Conservation (phyloP, 2,888 invertebrate species). For the Mesoligia furuncula region DNA sequence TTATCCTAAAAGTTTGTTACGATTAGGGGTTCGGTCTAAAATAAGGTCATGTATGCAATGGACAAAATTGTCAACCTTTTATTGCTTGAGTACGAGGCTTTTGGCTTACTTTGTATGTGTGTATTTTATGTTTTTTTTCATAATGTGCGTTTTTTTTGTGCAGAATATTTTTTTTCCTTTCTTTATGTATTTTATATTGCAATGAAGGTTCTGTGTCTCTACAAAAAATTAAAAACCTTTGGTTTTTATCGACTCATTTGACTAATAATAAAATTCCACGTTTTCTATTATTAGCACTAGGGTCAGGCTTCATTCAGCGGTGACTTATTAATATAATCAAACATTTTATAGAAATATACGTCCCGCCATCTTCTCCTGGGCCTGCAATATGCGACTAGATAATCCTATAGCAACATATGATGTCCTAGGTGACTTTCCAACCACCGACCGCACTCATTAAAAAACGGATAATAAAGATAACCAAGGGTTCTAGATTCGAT, state of each 20-base stretch:
- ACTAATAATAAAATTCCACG: neutral
- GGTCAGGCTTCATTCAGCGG: neutral
- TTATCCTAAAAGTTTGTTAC: constrained; percentile 30
- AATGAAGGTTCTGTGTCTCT: neutral
- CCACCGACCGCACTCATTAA: neutral
- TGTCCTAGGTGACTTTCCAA: neutral
- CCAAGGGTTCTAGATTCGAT: constrained; percentile 49
- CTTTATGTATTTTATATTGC: constrained; percentile 15
- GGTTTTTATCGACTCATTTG: neutral
- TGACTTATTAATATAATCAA: neutral
- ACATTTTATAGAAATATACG: neutral
- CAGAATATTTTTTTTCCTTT: too few species aligned
- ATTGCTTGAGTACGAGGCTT: neutral
- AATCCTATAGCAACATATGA: neutral
- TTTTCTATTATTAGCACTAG: neutral
- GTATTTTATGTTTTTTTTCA: neutral
- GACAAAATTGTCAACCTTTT: neutral
- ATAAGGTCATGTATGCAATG: constrained; percentile 17
- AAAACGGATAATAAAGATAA: constrained; percentile 34
- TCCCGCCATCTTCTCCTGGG: too few species aligned
- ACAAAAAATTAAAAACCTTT: neutral
- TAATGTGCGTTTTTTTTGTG: neutral
- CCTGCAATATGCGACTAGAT: neutral
- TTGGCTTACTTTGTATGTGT: neutral
- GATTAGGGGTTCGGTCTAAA: constrained; percentile 22